A percentile compares a stretch with the other conserved stretches of the same genome.
These are phyloP conservation scores for Bettongia penicillata DNA, from an alignment of 2,113 vertebrate genomes.

Conservation along the genomic window DNA sequence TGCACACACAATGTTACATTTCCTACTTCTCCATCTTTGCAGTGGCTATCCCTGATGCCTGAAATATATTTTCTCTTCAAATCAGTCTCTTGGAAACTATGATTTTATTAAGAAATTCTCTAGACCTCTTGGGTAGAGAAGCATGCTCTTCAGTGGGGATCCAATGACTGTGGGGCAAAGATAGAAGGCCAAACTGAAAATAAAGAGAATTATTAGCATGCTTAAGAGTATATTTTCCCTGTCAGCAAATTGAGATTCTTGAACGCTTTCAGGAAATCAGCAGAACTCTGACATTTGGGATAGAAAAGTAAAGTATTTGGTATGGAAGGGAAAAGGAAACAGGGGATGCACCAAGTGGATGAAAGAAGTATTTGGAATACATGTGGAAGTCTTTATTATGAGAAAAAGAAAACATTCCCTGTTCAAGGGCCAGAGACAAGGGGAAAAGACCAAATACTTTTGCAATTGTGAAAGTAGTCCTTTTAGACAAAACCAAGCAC, in stretches of 20 bases:
- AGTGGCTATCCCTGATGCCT: not conserved
- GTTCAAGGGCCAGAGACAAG: not conserved
- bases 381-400: not conserved
- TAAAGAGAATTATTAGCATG: not conserved
- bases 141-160: not conserved
- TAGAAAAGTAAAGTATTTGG: not conserved
- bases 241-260: not conserved
- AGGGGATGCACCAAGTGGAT: not conserved
- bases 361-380: not conserved
- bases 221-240: not conserved
- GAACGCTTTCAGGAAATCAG: not conserved
- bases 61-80: not conserved
- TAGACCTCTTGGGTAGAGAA: not conserved
- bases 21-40: not conserved
- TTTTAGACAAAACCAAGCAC: not conserved
- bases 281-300: not conserved
- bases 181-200: not conserved
- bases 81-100: not conserved
- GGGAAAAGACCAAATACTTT: not conserved
- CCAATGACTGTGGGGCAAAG: not conserved
- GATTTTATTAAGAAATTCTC: not conserved
- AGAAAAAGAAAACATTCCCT: not conserved
- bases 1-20: not conserved
- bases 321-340: not conserved
- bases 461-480: not conserved